Percentiles rank a stretch among this genome's conserved stretches.
Evolutionary conservation across 2,113 vertebrate species (phyloP).

Genomic region (Hemibagrus wyckioides): DNA sequence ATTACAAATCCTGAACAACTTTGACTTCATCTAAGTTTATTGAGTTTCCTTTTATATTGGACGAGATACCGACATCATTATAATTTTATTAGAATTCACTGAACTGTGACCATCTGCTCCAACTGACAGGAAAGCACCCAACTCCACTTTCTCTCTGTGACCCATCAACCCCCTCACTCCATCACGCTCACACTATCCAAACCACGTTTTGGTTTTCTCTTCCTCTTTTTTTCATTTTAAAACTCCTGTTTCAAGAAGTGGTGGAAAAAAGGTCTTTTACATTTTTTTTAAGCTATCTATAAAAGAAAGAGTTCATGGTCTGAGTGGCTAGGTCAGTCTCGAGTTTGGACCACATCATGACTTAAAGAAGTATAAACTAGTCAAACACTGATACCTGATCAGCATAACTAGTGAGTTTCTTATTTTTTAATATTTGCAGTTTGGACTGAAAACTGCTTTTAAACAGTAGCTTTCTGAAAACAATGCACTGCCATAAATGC

Average conservation of each 20-base stretch:
- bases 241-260: neutral
- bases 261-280: neutral
- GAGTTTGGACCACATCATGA: neutral
- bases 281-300: neutral
- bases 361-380: neutral
- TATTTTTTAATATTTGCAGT: neutral
- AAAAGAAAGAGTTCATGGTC: neutral
- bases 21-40: neutral
- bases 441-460: constrained; percentile 17
- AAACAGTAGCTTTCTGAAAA: constrained; percentile 28
- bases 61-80: constrained; percentile 18
- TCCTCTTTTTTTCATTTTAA: constrained; percentile 22
- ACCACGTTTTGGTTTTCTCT: constrained; percentile 23
- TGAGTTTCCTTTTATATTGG: neutral
- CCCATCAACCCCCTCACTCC: constrained; percentile 10
- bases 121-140: constrained; percentile 59
- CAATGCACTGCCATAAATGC: constrained; percentile 18
- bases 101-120: constrained; percentile 46
- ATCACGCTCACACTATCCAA: constrained; percentile 1
- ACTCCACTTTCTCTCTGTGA: constrained; percentile 23
- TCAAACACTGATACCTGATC: neutral
- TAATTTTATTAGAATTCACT: constrained; percentile 29
- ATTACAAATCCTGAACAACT: neutral
- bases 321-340: neutral
- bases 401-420: neutral